These are phyloP conservation scores for Ochotona curzoniae DNA, from an alignment of 2,113 vertebrate genomes.

Conservation along the genomic window DNA sequence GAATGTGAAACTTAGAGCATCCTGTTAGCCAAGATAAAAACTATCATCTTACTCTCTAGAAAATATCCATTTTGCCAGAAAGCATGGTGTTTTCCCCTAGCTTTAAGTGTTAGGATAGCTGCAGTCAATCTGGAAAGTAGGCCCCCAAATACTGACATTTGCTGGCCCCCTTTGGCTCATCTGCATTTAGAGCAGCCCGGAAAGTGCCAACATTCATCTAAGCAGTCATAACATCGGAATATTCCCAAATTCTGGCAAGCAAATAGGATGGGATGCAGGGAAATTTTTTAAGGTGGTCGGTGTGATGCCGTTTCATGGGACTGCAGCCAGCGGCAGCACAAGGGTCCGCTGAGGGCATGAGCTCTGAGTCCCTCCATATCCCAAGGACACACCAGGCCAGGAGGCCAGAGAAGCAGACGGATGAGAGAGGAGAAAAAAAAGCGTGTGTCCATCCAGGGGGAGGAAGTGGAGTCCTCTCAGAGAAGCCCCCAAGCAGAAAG, in stretches of 20 bases:
- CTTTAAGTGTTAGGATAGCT: background rate
- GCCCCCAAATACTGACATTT: conserved; percentile 50
- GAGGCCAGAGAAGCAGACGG: background rate
- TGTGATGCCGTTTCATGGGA: conserved; percentile 8
- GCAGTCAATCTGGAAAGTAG: conserved; percentile 41
- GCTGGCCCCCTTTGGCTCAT: conserved; percentile 63
- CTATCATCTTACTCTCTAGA: background rate
- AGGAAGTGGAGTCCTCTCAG: background rate
- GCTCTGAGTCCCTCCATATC: background rate
- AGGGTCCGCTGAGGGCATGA: background rate
- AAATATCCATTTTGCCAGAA: background rate
- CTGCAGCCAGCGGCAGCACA: background rate
- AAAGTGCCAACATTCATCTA: conserved; percentile 82
- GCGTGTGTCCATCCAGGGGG: no score
- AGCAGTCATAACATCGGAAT: conserved; percentile 58
- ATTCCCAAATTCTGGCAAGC: conserved; percentile 79
- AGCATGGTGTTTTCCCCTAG: background rate
- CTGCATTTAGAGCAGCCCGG: conserved; percentile 66
- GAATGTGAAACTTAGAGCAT: background rate
- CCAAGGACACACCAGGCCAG: background rate
- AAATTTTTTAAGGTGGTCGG: conserved; percentile 79
- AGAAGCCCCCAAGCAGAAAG: background rate
- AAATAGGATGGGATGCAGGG: conserved; percentile 72
- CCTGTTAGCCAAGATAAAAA: conserved; percentile 24
- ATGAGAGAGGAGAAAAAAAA: background rate